Conservation (phyloP, 92 coral and sea anemone genomes). For the Bergia puertoricense region DNA sequence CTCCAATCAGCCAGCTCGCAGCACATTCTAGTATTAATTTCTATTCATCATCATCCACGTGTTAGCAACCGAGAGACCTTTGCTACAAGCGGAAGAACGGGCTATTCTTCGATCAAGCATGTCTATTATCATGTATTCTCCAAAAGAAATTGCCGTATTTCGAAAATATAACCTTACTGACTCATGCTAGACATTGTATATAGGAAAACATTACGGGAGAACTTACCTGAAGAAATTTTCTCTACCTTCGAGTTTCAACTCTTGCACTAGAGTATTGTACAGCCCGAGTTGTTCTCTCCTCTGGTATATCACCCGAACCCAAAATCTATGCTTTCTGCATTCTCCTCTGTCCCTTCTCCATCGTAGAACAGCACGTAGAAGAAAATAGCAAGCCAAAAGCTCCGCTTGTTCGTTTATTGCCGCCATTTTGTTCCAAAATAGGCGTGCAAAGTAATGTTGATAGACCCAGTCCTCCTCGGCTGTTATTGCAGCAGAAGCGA, state of each 20-base stretch:
- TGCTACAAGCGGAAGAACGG: conserved; percentile 3
- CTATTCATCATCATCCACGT: neutral
- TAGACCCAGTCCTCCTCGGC: conserved; percentile 5
- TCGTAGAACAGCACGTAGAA: conserved; percentile 38
- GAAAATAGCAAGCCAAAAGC: conserved; percentile 37
- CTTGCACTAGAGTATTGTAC: conserved; percentile 29
- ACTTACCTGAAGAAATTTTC: conserved; percentile 27
- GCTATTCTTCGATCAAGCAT: conserved; percentile 12
- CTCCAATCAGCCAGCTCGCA: too few relatives aligned
- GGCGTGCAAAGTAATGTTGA: conserved; percentile 2
- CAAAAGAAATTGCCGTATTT: conserved; percentile 10
- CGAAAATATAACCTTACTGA: conserved; percentile 5
- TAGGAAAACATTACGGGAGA: conserved; percentile 14
- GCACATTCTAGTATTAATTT: too few relatives aligned
- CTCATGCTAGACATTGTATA: neutral
- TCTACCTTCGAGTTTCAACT: conserved; percentile 16
- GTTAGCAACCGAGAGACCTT: conserved; percentile 1
- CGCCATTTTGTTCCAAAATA: conserved; percentile 17
- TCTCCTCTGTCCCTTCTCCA: conserved; percentile 44
- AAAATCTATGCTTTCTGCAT: conserved; percentile 36
- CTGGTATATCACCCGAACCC: conserved; percentile 44
- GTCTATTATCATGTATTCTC: conserved; percentile 3
- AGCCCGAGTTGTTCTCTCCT: conserved; percentile 44
- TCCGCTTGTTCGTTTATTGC: conserved; percentile 24
- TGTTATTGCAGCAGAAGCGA: neutral